Percentiles rank a stretch among this genome's conserved stretches.
phyloP scores from a whole-genome alignment of 2,113 vertebrate genomes.

The Neogale vison region DNA sequence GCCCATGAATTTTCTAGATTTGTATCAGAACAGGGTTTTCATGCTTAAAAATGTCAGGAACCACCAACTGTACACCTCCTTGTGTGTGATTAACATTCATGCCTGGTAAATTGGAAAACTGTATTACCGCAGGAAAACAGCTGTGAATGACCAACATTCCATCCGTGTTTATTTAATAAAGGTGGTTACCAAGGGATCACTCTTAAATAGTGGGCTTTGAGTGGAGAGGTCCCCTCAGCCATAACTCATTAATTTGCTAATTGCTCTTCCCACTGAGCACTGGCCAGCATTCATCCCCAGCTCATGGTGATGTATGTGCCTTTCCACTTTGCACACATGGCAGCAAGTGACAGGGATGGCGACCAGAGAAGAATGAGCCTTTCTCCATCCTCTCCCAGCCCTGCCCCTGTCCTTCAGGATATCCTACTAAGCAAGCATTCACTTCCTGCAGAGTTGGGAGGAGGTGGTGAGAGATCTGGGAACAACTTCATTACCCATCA shows the following conservation, averaged over 20 bases:
- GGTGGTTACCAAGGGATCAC: not conserved
- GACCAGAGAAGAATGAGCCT: not conserved
- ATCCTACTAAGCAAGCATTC: not conserved
- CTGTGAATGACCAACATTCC: not conserved
- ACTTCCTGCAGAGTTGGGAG: not conserved
- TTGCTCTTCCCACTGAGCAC: not conserved
- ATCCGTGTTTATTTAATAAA: not conserved
- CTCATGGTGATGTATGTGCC: not conserved
- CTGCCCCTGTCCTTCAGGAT: not conserved
- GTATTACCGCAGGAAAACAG: not conserved
- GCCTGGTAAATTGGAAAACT: not conserved
- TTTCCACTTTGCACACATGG: not conserved
- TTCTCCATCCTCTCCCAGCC: not conserved
- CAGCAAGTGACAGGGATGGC: not conserved
- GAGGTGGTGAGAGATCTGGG: conserved; percentile 2
- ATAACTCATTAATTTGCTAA: conserved; percentile 3
- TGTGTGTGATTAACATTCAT: not conserved
- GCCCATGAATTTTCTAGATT: not conserved
- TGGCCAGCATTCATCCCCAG: not conserved
- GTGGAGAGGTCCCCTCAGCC: not conserved
- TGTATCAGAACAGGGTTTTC: not conserved
- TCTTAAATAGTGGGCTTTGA: not conserved
- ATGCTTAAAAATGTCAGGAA: not conserved
- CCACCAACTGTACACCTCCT: not conserved
- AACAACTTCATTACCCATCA: conserved; percentile 74